Percentiles rank a stretch among this genome's conserved stretches.
Evolutionary conservation across 2,113 vertebrate genomes (phyloP).

Genomic region (Poeciliopsis occidentalis): DNA sequence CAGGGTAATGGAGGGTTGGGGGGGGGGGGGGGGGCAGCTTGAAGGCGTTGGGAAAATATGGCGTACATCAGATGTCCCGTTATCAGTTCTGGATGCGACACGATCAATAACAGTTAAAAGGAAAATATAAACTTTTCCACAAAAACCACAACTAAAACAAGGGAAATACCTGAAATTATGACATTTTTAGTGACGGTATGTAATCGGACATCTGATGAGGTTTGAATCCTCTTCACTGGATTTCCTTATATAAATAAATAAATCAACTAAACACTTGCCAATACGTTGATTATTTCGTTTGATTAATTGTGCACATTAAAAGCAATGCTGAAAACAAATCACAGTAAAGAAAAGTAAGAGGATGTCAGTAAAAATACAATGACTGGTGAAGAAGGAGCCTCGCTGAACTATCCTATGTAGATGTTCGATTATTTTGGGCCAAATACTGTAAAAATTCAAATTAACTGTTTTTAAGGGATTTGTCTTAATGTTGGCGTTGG

Average conservation of each 20-base stretch:
- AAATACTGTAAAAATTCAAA: conserved; percentile 11
- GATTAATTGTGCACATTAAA: not conserved
- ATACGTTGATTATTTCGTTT: not conserved
- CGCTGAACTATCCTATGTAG: not conserved
- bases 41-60: conserved; percentile 60
- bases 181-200: not conserved
- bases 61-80: conserved; percentile 40
- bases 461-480: not conserved
- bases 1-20: conserved; percentile 36
- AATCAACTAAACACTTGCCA: not conserved
- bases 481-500: not conserved
- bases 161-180: not conserved
- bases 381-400: not conserved
- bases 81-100: conserved; percentile 23
- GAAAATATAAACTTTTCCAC: not conserved
- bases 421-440: not conserved
- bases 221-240: not conserved
- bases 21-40: conserved; percentile 34
- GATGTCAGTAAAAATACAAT: not conserved
- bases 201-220: not conserved
- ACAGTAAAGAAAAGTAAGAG: not conserved
- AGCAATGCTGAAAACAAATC: not conserved
- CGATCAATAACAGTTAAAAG: not conserved
- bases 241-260: not conserved
- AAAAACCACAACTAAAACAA: not conserved